Percentiles rank a stretch among this genome's conserved stretches.
These are phyloP conservation scores for Chlorodrepanis virens DNA, from an alignment of 2,113 vertebrate species.

Conservation along the genomic window DNA sequence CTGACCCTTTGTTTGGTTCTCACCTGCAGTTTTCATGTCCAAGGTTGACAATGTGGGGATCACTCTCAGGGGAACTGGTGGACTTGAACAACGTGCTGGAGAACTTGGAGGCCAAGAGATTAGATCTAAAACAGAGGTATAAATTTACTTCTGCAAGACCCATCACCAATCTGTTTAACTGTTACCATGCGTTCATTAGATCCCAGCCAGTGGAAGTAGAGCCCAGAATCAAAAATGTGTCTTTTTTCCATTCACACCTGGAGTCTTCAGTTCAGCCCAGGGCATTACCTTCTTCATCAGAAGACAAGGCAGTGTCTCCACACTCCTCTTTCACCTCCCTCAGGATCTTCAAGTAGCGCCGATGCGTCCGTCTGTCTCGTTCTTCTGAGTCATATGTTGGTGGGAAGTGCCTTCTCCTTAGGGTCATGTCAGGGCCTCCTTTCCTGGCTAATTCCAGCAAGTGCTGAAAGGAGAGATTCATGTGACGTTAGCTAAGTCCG, in stretches of 20 bases:
- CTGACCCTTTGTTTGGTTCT: not conserved
- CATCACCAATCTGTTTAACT: not conserved
- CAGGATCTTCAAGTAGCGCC: slow-evolving; percentile 86
- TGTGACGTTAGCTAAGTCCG: not conserved
- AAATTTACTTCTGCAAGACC: slow-evolving; percentile 21
- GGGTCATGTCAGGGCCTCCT: slow-evolving; percentile 81
- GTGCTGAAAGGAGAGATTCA: slow-evolving; percentile 69
- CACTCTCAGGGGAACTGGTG: slow-evolving; percentile 85
- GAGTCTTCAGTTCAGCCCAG: not conserved
- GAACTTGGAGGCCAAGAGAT: slow-evolving; percentile 84
- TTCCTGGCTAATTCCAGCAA: slow-evolving; percentile 87
- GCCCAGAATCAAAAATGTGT: not conserved
- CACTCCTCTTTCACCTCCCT: slow-evolving; percentile 93
- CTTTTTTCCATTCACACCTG: not conserved
- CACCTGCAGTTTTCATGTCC: slow-evolving; percentile 95
- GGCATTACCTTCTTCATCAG: slow-evolving; percentile 91
- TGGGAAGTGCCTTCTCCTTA: slow-evolving; percentile 74
- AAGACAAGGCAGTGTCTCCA: slow-evolving; percentile 88
- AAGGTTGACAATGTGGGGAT: slow-evolving; percentile 89
- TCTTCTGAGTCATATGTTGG: slow-evolving; percentile 76
- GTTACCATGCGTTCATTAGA: not conserved
- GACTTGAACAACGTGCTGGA: slow-evolving; percentile 80
- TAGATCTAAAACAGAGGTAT: slow-evolving; percentile 76
- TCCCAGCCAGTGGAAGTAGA: not conserved
- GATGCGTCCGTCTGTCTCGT: slow-evolving; percentile 83